Evolutionary conservation across 2,113 vertebrate genomes (phyloP).

Genomic region (Perognathus longimembris): DNA sequence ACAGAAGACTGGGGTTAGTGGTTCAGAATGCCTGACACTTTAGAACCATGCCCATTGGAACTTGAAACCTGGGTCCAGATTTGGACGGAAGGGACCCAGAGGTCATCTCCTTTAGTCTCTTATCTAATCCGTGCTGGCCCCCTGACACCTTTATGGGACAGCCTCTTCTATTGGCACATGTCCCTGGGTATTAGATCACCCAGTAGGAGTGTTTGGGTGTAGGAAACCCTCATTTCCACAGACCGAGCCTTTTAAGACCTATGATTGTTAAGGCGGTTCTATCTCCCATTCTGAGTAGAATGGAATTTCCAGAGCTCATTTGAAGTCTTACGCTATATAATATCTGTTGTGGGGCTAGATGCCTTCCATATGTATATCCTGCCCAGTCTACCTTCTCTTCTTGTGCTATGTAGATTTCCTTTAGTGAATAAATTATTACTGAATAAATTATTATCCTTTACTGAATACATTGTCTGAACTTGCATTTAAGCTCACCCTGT

Average conservation of each 20-base stretch:
- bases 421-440: not conserved
- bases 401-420: not conserved
- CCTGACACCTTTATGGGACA: not conserved
- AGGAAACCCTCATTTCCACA: conserved; percentile 5
- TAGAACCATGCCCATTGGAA: not conserved
- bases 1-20: not conserved
- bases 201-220: not conserved
- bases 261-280: not conserved
- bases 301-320: not conserved
- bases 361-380: not conserved
- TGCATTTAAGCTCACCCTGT: not conserved
- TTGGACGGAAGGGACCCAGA: not conserved
- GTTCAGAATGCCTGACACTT: conserved; percentile 4
- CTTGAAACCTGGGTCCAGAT: not conserved
- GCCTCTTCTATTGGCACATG: not conserved
- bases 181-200: not conserved
- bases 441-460: not conserved
- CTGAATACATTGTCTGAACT: not conserved
- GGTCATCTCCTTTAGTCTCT: not conserved
- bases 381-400: not conserved
- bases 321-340: not conserved
- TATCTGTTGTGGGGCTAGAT: not conserved
- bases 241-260: not conserved
- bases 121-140: not conserved
- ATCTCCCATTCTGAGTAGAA: not conserved